Evolutionary conservation across 2,797 vertebrate genomes (phyloP), one percentile per base, ranked within the genome.

Genomic region (Peromyscus aztecus): DNA sequence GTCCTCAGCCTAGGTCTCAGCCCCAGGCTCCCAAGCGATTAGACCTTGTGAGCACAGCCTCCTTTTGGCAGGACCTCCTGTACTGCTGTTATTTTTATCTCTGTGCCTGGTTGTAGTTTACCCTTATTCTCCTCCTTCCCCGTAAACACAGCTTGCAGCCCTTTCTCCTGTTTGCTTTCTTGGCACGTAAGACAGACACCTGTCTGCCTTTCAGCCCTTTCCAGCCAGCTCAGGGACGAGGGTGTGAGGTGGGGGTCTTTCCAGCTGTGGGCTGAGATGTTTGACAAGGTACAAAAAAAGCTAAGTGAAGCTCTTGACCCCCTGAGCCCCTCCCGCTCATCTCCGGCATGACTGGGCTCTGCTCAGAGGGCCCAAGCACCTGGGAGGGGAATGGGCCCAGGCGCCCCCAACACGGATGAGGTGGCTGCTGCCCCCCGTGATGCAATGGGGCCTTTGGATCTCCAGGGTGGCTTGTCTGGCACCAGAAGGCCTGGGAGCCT

Each of bases 51-150:
- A 89, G 55, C 57, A 49, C 57, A 73, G 93, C 43, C 37, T 83
- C 37, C 78, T 19, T 29, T 46, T 91, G 97, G 97, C 97, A 91
- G 95, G 21, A 97, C 95, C 91, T 96, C 76, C 61, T 82, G 97
- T 96, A 19, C 97, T 0, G 3, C 71, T 52, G 95, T 37, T 97
- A 97, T 97, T 97, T 98, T 97, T 97, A 94, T 96, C 93, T 94
- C 69, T 1, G n/a, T 6, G 80, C 77, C 21, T 31, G 71, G 93
- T 34, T 40, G 69, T 17, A 55, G 93, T 94, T 96, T 57, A 88
- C 93, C 84, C 94, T 87, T 73, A 75, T 19, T 93, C 57, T 81
- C 24, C 89, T 77, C 52, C 57, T 19, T 83, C 75, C 46, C 69
- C 23, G 9, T 71, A 82, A 89, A 73, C 55, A 84, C 65, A 59